Evolutionary conservation across 2,888 invertebrate species (phyloP).

Genomic region (Pristionchus fissidentatus): DNA sequence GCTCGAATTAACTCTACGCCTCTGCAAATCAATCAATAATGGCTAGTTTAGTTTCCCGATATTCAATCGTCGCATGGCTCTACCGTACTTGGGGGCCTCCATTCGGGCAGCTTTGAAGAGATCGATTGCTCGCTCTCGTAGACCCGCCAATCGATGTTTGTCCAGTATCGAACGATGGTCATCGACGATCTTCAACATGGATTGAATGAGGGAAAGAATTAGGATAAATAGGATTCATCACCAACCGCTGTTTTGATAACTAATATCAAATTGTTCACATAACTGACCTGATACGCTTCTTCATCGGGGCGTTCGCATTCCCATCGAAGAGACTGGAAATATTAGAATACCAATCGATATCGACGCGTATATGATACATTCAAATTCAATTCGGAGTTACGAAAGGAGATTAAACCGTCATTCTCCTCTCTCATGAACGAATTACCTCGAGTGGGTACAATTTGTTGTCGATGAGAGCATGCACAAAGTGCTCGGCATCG

Average conservation of each 20-base stretch:
- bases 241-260: not conserved
- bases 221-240: too few relatives aligned
- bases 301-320: conserved; percentile 11
- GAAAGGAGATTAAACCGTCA: too few relatives aligned
- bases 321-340: conserved; percentile 26
- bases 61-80: not conserved
- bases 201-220: not conserved
- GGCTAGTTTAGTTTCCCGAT: not conserved
- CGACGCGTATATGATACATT: not conserved
- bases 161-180: not conserved
- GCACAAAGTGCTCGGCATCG: conserved; percentile 24
- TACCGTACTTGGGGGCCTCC: not conserved
- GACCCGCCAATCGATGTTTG: not conserved
- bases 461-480: conserved; percentile 2
- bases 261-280: not conserved
- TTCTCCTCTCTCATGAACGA: too few relatives aligned
- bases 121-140: not conserved
- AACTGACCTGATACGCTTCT: not conserved
- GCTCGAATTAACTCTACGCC: not conserved
- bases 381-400: not conserved
- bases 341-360: not conserved
- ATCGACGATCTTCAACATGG: not conserved
- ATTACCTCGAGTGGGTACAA: not conserved
- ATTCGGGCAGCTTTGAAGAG: not conserved
- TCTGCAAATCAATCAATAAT: not conserved